These are phyloP conservation scores for Ursus arctos DNA, from an alignment of 2,113 vertebrate species.

Conservation along the genomic window DNA sequence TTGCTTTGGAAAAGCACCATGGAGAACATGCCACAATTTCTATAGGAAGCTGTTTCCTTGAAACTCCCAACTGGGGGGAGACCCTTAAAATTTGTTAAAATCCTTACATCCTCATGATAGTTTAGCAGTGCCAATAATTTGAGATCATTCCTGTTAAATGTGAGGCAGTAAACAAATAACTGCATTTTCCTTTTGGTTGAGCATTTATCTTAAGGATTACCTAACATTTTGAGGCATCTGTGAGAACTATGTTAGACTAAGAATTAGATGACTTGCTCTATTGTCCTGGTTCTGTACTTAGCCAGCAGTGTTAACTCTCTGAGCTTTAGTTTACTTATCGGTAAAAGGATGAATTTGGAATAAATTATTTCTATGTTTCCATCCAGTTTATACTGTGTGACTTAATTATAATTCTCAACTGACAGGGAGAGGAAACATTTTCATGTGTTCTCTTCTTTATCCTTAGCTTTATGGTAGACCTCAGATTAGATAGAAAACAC, in stretches of 20 bases:
- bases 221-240: slow-evolving; percentile 18
- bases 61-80: neutral
- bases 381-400: neutral
- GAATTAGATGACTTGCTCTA: neutral
- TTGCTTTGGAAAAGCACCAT: slow-evolving; percentile 20
- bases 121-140: slow-evolving; percentile 10
- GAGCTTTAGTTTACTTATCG: neutral
- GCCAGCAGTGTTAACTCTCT: neutral
- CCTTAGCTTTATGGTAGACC: neutral
- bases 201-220: slow-evolving; percentile 7
- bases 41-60: slow-evolving; percentile 9
- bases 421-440: slow-evolving; percentile 5
- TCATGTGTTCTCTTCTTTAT: neutral
- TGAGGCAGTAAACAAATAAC: neutral
- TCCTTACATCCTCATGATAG: neutral
- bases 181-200: slow-evolving; percentile 3
- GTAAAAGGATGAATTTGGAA: neutral
- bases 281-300: neutral
- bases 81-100: slow-evolving; percentile 11
- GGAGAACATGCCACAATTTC: neutral
- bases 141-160: slow-evolving; percentile 20
- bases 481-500: neutral
- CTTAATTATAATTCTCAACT: slow-evolving; percentile 13
- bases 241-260: neutral
- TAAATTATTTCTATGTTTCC: neutral